These are phyloP conservation scores for Stramonita haemastoma DNA, from an alignment of 2,888 invertebrate genomes.

Conservation along the genomic window DNA sequence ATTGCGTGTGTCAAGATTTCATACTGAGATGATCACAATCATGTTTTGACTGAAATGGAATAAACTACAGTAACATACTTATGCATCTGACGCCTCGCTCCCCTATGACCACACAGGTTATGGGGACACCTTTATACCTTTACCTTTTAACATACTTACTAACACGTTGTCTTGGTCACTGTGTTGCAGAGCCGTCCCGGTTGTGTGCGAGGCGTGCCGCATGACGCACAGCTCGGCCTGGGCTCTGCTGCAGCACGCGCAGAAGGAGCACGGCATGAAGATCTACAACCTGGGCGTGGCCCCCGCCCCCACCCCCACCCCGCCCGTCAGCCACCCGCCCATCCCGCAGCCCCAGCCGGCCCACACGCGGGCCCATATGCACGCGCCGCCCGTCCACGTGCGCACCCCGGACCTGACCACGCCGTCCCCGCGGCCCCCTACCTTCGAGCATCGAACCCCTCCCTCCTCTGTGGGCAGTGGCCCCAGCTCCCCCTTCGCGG, in stretches of 20 bases:
- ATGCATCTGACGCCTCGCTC: too few relatives aligned
- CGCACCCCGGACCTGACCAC: constrained; percentile 42
- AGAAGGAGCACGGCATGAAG: constrained; percentile 94
- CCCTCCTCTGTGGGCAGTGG: constrained; percentile 79
- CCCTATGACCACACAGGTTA: too few relatives aligned
- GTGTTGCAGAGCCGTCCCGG: constrained; percentile 89
- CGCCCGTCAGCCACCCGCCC: constrained; percentile 47
- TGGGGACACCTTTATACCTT: too few relatives aligned
- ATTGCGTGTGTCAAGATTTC: too few relatives aligned
- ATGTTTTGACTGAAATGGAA: too few relatives aligned
- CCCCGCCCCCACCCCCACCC: constrained; percentile 46
- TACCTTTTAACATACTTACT: too few relatives aligned
- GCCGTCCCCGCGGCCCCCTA: constrained; percentile 44
- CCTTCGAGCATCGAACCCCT: constrained; percentile 48
- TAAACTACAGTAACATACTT: too few relatives aligned
- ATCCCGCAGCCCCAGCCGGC: constrained; percentile 33
- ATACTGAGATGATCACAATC: too few relatives aligned
- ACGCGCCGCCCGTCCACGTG: constrained; percentile 23
- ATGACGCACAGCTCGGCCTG: constrained; percentile 95
- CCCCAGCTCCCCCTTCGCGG: constrained; percentile 53
- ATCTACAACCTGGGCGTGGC: constrained; percentile 82
- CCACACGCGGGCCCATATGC: constrained; percentile 3
- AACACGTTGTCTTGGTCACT: neutral
- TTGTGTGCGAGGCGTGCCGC: constrained; percentile 95
- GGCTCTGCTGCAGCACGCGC: constrained; percentile 95